Base-by-base conservation (phyloP, 2,113 vertebrate genomes). In the Sterrhoptilus dennistouni region DNA sequence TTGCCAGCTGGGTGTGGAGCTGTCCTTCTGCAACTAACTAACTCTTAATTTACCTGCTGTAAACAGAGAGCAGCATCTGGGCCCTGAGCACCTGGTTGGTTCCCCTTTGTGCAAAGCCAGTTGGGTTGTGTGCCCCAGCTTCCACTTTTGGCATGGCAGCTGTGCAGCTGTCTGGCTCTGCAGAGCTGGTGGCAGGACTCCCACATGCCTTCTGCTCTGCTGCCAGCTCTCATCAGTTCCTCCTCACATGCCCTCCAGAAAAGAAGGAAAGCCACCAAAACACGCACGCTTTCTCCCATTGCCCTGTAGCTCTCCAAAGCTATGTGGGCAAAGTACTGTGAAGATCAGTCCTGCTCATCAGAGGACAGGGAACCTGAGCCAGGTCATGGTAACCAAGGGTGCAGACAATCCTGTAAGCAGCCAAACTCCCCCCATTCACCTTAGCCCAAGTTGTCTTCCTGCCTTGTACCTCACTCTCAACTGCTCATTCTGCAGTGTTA, bases 71-170 rank as follows among this genome's bases (percentile, higher is more conserved):
- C 28, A 35, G 50, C 36, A 50, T 29, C 45, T 65, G 36, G 19
- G 42, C 49, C 42, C 49, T 4, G 8, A 57, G 40, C 36, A 44
- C 10, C 20, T 3, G 3, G 14, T 20, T 85, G 3, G 40, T 90
- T 94, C 57, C 71, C 28, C 61, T 90, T 80, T 77, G 50, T 50
- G 70, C 66, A 89, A 60, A 87, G 50, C 63, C 50, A 42, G 14
- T 95, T 82, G 87, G 81, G 78, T 75, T 83, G 47, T 2, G 1
- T 61, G 59, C 31, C 44, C 42, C 0, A 0, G 72, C 79, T 93
- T 84, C 87, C 70, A 80, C 63, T 87, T 96, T 47, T 74, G 89
- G 81, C 91, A 77, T 23, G 6, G 4, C 89, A 93, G 89, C 82
- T 90, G 89, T 2, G 4, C n/a, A 42, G 69, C 52, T 63, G 12